Conservation (phyloP, 1,140 invertebrate genomes). For the Marisa cornuarietis region DNA sequence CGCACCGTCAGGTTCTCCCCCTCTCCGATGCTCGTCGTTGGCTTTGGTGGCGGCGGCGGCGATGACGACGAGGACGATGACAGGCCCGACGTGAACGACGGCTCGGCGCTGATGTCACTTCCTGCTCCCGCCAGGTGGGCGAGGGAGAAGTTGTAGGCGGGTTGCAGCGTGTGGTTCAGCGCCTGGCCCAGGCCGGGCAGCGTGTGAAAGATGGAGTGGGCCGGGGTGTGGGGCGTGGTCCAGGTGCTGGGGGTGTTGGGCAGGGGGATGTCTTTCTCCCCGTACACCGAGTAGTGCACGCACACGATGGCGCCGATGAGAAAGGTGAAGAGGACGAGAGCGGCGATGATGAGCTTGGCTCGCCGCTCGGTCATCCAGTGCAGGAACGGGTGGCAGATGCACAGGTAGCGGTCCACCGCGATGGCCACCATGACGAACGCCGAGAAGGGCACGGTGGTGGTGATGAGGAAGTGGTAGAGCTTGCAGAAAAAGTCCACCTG, state of each 20-base stretch:
- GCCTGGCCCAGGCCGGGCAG: slow-evolving; percentile 8
- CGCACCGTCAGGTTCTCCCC: background rate
- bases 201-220: background rate
- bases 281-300: slow-evolving; percentile 40
- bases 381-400: slow-evolving; percentile 56
- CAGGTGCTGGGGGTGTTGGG: background rate
- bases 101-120: background rate
- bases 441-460: slow-evolving; percentile 53
- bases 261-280: background rate
- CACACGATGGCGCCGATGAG: slow-evolving; percentile 44
- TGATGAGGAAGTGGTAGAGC: slow-evolving; percentile 53
- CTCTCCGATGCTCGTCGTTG: background rate
- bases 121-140: background rate
- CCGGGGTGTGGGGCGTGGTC: background rate
- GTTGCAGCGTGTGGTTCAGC: background rate
- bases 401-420: slow-evolving; percentile 56
- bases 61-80: background rate
- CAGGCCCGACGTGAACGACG: background rate
- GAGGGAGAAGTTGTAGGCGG: background rate
- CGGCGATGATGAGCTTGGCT: slow-evolving; percentile 49
- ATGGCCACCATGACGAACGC: slow-evolving; percentile 57
- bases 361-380: slow-evolving; percentile 47
- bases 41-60: background rate
- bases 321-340: slow-evolving; percentile 40
- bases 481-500: slow-evolving; percentile 48